These are phyloP conservation scores for Lamellibrachia columna DNA, from an alignment of 2,888 invertebrate genomes.

Conservation along the genomic window DNA sequence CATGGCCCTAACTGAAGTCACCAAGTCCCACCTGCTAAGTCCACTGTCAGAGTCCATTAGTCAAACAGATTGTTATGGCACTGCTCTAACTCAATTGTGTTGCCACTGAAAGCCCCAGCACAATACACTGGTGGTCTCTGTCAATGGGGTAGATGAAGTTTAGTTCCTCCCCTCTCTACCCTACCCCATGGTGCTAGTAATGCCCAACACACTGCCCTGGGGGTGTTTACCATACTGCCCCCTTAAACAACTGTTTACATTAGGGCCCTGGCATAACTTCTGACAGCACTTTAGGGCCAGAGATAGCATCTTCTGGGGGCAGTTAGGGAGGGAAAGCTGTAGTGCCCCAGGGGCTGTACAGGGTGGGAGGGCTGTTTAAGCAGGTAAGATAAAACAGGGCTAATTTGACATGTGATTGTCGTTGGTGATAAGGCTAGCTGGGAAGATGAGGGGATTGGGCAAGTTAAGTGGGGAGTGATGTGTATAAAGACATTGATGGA, in stretches of 20 bases:
- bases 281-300: background rate
- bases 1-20: too few relatives aligned
- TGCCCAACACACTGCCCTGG: background rate
- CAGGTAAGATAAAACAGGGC: background rate
- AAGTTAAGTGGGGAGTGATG: background rate
- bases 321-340: conserved; percentile 5
- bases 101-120: background rate
- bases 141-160: background rate
- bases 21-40: background rate
- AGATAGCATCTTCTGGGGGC: background rate
- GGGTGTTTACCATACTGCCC: background rate
- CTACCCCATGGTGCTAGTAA: background rate
- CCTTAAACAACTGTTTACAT: background rate
- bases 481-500: conserved; percentile 7
- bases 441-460: background rate
- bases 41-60: background rate
- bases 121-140: background rate
- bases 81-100: background rate
- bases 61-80: background rate
- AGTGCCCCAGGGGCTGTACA: background rate
- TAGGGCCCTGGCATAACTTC: background rate
- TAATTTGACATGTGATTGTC: conserved; percentile 12
- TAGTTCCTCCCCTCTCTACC: background rate
- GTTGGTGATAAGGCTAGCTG: background rate
- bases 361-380: background rate